These are phyloP conservation scores for Mimumesa dahlbomi DNA, from an alignment of 2,888 invertebrate species.

Conservation along the genomic window DNA sequence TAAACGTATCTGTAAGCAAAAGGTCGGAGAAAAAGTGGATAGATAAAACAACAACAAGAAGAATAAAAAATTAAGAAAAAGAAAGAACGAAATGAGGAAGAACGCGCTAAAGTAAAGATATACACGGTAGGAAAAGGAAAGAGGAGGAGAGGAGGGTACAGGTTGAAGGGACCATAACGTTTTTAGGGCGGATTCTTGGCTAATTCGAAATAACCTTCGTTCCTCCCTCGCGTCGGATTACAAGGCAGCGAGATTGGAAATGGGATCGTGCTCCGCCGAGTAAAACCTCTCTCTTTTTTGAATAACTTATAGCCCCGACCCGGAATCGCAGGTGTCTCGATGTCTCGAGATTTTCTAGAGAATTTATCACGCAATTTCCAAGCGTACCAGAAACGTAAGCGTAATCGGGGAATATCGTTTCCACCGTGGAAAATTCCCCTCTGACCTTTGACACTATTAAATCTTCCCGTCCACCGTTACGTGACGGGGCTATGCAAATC, in stretches of 20 bases:
- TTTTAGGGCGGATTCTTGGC: slow-evolving; percentile 56
- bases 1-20: too few relatives aligned
- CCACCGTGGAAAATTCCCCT: background rate
- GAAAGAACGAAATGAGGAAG: background rate
- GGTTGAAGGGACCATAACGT: slow-evolving; percentile 43
- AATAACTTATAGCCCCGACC: slow-evolving; percentile 43
- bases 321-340: slow-evolving; percentile 35
- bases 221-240: slow-evolving; percentile 30
- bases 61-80: too few relatives aligned
- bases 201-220: slow-evolving; percentile 58
- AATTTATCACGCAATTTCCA: slow-evolving; percentile 47
- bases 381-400: slow-evolving; percentile 1
- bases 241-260: slow-evolving; percentile 52
- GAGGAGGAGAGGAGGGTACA: slow-evolving; percentile 13
- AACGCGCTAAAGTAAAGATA: background rate
- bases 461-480: too few relatives aligned
- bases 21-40: too few relatives aligned
- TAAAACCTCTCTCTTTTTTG: slow-evolving; percentile 40
- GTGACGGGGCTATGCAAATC: too few relatives aligned
- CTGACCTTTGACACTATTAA: too few relatives aligned
- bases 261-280: slow-evolving; percentile 32
- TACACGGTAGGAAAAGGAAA: too few relatives aligned
- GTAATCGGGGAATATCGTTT: background rate
- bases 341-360: slow-evolving; percentile 34
- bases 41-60: too few relatives aligned